Evolutionary conservation across 2,113 vertebrate genomes (phyloP), one percentile per base, ranked within the genome.

Genomic region (Nothoprocta perdicaria): DNA sequence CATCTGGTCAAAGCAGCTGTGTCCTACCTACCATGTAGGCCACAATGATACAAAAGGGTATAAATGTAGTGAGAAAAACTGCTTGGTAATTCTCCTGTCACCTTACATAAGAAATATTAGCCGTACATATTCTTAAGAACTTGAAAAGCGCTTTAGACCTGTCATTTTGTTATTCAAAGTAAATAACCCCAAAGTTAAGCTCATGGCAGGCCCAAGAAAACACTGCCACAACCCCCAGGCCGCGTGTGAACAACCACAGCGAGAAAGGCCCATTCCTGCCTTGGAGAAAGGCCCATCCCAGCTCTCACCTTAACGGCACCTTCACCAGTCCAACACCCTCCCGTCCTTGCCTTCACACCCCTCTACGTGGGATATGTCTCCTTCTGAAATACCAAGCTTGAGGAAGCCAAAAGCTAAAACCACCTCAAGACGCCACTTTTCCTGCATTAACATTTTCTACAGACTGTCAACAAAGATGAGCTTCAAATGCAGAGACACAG

Each of bases 1-100:
- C 1, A 19, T 12, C 19, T 13, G 55, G 10, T n/a, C 77, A 50
- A 22, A 43, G 45, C n/a, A 62, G 26, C 9, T 57, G 10, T 10
- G 41, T 66, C 62, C 1, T 0, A 21, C 50, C 62, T 45, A 23
- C 0, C 0, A 35, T 41, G 7, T 31, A 63, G 53, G 69, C 27
- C 43, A 13, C 65, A 95, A 13, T 2, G 10, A 77, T 48, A 66
- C 31, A 82, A 61, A 10, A 10, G 16, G 8, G 19, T 62, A 86
- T 71, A 78, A 84, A 8, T 58, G 9, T 0, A n/a, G 62, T 10
- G 52, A 69, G 35, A 48, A 74, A 88, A 80, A 23, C 11, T 50
- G n/a, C 21, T 62, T 75, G 38, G 21, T 55, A 31, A 22, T 45
- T 89, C 52, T 72, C 43, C 55, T 75, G 61, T 33, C 46, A 60